Conservation (phyloP, 2,113 vertebrate genomes). For the Semicossyphus pulcher region DNA sequence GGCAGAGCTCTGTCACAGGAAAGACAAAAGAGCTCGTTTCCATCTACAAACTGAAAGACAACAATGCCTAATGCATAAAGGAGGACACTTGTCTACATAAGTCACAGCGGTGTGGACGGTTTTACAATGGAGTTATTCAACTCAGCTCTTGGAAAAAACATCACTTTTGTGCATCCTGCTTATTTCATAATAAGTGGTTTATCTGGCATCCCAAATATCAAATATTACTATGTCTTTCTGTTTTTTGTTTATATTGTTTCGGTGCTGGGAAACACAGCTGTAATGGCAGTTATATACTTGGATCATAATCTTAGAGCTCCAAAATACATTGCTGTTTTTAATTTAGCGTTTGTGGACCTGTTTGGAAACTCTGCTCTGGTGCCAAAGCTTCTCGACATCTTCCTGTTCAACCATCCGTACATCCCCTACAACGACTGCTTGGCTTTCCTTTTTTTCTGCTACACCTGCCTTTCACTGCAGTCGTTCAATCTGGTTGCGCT, state of each 20-base stretch:
- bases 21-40: neutral
- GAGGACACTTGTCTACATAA: neutral
- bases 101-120: neutral
- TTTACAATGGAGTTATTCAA: slow-evolving; percentile 54
- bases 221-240: slow-evolving; percentile 77
- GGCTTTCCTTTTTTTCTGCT: slow-evolving; percentile 77
- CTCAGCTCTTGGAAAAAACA: slow-evolving; percentile 60
- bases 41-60: neutral
- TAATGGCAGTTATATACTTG: slow-evolving; percentile 70
- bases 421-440: slow-evolving; percentile 75
- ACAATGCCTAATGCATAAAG: neutral
- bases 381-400: slow-evolving; percentile 78
- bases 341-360: slow-evolving; percentile 77
- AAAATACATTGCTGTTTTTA: slow-evolving; percentile 81
- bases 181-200: slow-evolving; percentile 78
- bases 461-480: slow-evolving; percentile 72
- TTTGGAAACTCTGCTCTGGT: slow-evolving; percentile 73
- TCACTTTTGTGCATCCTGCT: slow-evolving; percentile 68
- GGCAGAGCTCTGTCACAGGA: neutral
- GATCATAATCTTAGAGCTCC: slow-evolving; percentile 73
- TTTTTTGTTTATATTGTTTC: slow-evolving; percentile 71
- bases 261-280: slow-evolving; percentile 66
- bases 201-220: slow-evolving; percentile 58
- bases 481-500: slow-evolving; percentile 78
- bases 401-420: slow-evolving; percentile 67